Base-by-base conservation (phyloP, 2,113 vertebrate species). In the Euleptes europaea region DNA sequence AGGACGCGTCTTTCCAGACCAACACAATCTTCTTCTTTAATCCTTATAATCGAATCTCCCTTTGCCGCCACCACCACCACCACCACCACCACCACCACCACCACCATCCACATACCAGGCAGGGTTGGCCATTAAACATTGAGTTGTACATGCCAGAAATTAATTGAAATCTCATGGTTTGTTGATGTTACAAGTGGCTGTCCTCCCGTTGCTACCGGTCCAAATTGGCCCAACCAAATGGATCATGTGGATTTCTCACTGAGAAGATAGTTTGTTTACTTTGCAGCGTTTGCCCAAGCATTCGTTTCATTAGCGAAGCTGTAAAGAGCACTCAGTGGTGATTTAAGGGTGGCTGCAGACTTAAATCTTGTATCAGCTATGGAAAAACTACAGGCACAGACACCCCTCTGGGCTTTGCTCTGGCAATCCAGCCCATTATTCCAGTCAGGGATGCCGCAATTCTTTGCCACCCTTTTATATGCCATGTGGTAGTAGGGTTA, bases 201-300 rank as follows among this genome's bases (percentile, higher is more conserved):
- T 40, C 42, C 19, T 71, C 65, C 63, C 51, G 44, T 67, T 8
- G 1, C 0, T 38, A 3, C 12, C 26, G 77, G 78, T 80, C 14
- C 9, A 33, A n/a, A 80, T 82, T 91, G 92, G 91, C 88, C 28
- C 17, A 1, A 1, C 13, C 66, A 0, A 26, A 0, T 0, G 0
- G 86, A 85, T 89, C 92, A 88, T 83, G 84, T 1, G 33, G 57
- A 78, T 85, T 82, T 86, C 88, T 83, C 1, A 0, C 31, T 42
- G 86, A 40, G 65, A 77, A 0, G 0, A 38, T 81, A 49, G 88
- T 40, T 49, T 78, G n/a, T 0, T 84, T 0, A 0, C 1, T 15
- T 82, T 82, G 1, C 28, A 51, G 60, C 5, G 0, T 40, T 83
- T 85, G 70, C 72, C 65, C 0, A 0, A 8, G 57, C 0, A 0